Evolutionary conservation across 2,888 invertebrate species (phyloP).

Genomic region (Bembecia ichneumoniformis): DNA sequence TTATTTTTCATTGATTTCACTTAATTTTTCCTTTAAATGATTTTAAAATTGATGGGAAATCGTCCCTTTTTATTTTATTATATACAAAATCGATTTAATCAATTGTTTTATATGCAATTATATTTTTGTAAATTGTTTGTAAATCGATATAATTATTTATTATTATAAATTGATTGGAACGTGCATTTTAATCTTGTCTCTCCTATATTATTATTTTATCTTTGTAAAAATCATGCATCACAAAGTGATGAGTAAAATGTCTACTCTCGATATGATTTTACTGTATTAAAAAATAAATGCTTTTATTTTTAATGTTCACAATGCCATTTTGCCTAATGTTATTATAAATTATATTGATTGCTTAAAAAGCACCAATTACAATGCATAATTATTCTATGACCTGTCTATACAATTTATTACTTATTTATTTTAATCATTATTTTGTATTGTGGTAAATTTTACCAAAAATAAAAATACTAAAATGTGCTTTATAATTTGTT

Average conservation of each 20-base stretch:
- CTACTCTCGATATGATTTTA: constrained; percentile 66
- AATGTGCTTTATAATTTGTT: constrained; percentile 67
- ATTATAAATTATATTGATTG: constrained; percentile 71
- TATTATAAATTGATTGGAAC: too few species aligned
- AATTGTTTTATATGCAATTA: not conserved
- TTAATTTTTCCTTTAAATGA: too few species aligned
- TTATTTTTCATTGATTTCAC: too few species aligned
- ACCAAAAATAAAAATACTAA: constrained; percentile 73
- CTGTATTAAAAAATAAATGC: constrained; percentile 59
- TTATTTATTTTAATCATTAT: constrained; percentile 72
- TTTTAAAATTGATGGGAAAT: too few species aligned
- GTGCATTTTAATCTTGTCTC: too few species aligned
- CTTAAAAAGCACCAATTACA: constrained; percentile 73
- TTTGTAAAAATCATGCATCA: constrained; percentile 54
- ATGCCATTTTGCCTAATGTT: constrained; percentile 73
- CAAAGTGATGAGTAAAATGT: constrained; percentile 63
- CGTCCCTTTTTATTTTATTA: too few species aligned
- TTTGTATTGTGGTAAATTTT: constrained; percentile 72
- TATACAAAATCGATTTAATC: not conserved
- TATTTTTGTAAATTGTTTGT: not conserved
- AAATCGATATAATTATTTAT: not conserved
- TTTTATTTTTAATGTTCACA: constrained; percentile 71
- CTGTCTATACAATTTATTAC: constrained; percentile 71
- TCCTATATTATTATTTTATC: too few species aligned
- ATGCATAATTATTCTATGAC: constrained; percentile 71